phyloP scores from a whole-genome alignment of 2,797 vertebrate species.

The Hylomyscus alleni region DNA sequence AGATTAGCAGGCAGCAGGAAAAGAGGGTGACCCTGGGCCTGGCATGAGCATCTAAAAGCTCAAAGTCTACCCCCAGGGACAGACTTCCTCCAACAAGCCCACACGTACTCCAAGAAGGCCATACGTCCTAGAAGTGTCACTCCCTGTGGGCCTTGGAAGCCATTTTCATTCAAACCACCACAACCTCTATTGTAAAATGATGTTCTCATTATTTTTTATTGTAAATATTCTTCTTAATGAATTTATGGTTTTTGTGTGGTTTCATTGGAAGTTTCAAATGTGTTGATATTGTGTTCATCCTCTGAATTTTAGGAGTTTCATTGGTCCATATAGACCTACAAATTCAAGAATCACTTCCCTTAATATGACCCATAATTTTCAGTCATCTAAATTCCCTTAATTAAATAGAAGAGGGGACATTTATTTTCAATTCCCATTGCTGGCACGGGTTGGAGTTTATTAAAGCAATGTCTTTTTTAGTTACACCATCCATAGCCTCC shows the following conservation, averaged over 20 bases:
- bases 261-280: not conserved
- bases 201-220: not conserved
- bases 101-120: not conserved
- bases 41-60: not conserved
- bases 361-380: not conserved
- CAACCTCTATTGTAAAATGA: slow-evolving; percentile 40
- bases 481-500: not conserved
- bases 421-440: slow-evolving; percentile 24
- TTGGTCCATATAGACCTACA: not conserved
- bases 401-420: not conserved
- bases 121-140: not conserved
- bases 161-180: not conserved
- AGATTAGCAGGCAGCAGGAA: not conserved
- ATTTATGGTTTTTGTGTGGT: not conserved
- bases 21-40: not conserved
- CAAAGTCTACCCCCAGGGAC: not conserved
- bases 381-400: not conserved
- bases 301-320: slow-evolving; percentile 61
- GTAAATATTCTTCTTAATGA: slow-evolving; percentile 22
- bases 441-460: not conserved
- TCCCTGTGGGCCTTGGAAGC: not conserved
- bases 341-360: not conserved
- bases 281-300: not conserved
- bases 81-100: not conserved
- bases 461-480: slow-evolving; percentile 19